Percentiles rank a stretch among this genome's conserved stretches.
phyloP scores from a whole-genome alignment of 1,140 invertebrate genomes.

The Lutraria rhynchaena region DNA sequence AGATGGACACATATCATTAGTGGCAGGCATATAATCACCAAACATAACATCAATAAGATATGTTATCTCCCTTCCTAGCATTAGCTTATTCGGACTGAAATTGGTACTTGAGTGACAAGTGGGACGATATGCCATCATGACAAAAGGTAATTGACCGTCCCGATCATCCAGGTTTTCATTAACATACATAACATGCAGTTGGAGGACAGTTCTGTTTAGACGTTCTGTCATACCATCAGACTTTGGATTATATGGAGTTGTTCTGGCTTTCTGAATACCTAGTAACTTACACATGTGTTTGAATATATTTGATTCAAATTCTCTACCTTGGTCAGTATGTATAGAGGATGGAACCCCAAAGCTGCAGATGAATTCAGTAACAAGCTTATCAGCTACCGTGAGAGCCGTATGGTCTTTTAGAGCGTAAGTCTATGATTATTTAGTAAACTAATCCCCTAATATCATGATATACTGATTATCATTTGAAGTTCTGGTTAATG shows the following conservation, averaged over 20 bases:
- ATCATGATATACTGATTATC: slow-evolving; percentile 54
- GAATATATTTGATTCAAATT: slow-evolving; percentile 66
- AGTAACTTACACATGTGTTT: slow-evolving; percentile 58
- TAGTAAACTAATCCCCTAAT: slow-evolving; percentile 74
- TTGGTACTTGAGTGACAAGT: background rate
- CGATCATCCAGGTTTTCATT: background rate
- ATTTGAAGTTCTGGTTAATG: slow-evolving; percentile 1
- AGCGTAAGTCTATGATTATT: slow-evolving; percentile 70
- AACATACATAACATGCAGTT: background rate
- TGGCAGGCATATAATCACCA: background rate
- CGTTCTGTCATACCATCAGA: slow-evolving; percentile 67
- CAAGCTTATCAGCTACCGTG: slow-evolving; percentile 69
- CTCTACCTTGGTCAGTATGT: slow-evolving; percentile 70
- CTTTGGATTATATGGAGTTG: slow-evolving; percentile 65
- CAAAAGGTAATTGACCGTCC: slow-evolving; percentile 23
- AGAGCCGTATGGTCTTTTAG: slow-evolving; percentile 63
- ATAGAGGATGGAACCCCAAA: slow-evolving; percentile 54
- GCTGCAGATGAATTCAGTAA: slow-evolving; percentile 54
- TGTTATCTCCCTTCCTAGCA: background rate
- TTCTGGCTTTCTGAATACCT: slow-evolving; percentile 60
- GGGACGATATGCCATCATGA: slow-evolving; percentile 7
- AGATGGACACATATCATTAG: background rate
- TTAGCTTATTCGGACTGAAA: background rate
- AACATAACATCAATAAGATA: slow-evolving; percentile 10
- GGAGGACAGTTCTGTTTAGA: slow-evolving; percentile 53